These are phyloP conservation scores for Drosophila fuyamai DNA, from an alignment of 1,140 invertebrate genomes.

Conservation along the genomic window DNA sequence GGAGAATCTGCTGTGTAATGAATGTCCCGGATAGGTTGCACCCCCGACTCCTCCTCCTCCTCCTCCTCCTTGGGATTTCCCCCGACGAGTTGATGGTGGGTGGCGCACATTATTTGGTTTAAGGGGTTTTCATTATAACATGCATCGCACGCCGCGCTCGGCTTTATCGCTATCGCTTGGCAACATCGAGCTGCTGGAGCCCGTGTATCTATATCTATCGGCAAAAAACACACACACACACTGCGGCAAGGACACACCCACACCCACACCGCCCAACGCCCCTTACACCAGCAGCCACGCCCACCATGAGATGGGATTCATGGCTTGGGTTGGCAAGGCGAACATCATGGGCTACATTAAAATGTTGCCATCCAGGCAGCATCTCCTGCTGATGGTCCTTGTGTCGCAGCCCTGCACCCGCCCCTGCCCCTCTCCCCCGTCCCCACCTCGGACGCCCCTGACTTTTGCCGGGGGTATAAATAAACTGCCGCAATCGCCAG, in stretches of 20 bases:
- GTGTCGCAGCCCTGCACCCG: not conserved
- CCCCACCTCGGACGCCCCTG: not conserved
- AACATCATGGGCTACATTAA: constrained; percentile 73
- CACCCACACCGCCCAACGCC: not conserved
- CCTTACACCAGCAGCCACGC: constrained; percentile 36
- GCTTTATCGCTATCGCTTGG: constrained; percentile 73
- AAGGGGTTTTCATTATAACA: constrained; percentile 82
- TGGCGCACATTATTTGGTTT: constrained; percentile 74
- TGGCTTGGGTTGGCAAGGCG: constrained; percentile 22
- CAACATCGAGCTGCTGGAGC: constrained; percentile 68
- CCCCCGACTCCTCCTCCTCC: not conserved
- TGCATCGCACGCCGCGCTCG: constrained; percentile 73
- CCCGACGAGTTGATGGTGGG: no score
- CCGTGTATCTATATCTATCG: constrained; percentile 41
- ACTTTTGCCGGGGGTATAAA: constrained; percentile 58
- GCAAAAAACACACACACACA: constrained; percentile 35
- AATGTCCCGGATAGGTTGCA: constrained; percentile 58
- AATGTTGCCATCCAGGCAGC: constrained; percentile 65
- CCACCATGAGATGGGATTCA: constrained; percentile 52
- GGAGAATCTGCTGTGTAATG: constrained; percentile 77
- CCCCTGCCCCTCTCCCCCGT: constrained; percentile 6
- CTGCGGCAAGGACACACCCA: constrained; percentile 20
- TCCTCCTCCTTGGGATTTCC: no score
- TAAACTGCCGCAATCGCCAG: constrained; percentile 80
- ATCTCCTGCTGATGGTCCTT: constrained; percentile 12